Conservation (phyloP, 2,888 invertebrate species). For the Dryobotodes eremita region DNA sequence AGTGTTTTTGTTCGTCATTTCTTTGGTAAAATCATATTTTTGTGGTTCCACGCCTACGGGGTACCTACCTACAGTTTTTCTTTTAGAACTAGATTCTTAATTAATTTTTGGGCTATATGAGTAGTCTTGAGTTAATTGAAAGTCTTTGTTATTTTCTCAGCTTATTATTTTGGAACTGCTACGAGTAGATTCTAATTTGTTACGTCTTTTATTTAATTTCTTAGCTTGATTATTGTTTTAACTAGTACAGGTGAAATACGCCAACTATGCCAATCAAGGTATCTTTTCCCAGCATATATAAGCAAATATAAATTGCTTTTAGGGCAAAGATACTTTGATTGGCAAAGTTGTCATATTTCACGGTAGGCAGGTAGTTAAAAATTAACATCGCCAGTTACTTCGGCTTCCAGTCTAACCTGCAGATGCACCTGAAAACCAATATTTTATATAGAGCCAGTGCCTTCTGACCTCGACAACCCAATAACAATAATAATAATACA, state of each 20-base stretch:
- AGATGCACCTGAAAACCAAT: too few species aligned
- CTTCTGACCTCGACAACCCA: too few species aligned
- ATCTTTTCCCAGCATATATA: too few species aligned
- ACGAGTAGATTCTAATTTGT: background rate
- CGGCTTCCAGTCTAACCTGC: too few species aligned
- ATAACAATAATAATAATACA: too few species aligned
- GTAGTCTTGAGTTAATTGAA: background rate
- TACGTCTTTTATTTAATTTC: background rate
- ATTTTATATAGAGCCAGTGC: too few species aligned
- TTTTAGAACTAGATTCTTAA: constrained; percentile 12
- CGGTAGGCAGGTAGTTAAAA: background rate
- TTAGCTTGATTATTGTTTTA: background rate
- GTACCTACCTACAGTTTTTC: background rate
- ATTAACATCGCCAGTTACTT: background rate
- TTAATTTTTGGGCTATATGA: background rate
- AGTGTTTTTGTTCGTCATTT: constrained; percentile 55
- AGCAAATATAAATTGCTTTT: too few species aligned
- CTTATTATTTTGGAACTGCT: background rate
- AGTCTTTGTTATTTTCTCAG: background rate
- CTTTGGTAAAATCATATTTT: constrained; percentile 40
- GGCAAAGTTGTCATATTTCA: too few species aligned
- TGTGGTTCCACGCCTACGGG: constrained; percentile 17
- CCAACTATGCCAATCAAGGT: too few species aligned
- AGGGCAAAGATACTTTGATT: too few species aligned
- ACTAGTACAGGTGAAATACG: too few species aligned